Conservation (phyloP, 1,140 invertebrate species). For the Hylaeus volcanicus region DNA sequence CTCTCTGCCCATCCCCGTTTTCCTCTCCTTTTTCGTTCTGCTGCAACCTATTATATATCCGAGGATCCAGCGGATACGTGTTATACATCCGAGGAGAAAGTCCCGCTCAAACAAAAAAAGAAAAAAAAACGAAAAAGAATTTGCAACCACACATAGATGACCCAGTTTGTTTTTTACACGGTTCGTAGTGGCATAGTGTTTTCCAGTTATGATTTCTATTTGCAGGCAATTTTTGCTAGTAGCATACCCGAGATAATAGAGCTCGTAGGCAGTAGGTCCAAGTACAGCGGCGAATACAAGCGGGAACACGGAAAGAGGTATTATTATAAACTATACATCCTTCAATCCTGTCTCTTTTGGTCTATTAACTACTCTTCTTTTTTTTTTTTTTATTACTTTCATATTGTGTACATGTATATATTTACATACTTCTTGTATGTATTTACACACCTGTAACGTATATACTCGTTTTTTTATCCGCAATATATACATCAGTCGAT, state of each 20-base stretch:
- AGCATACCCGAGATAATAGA: conserved; percentile 99
- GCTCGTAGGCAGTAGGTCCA: conserved; percentile 98
- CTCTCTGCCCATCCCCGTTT: not conserved
- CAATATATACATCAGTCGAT: not conserved
- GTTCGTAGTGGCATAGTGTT: conserved; percentile 70
- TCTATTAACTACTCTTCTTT: conserved; percentile 39
- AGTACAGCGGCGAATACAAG: conserved; percentile 98
- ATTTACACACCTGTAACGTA: conserved; percentile 34
- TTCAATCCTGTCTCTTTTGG: conserved; percentile 54
- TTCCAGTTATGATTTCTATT: conserved; percentile 80
- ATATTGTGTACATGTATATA: conserved; percentile 56
- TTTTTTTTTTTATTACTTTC: conserved; percentile 43
- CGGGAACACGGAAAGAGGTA: conserved; percentile 99
- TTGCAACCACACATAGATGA: conserved; percentile 64
- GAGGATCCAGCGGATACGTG: conserved; percentile 30
- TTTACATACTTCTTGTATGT: conserved; percentile 39
- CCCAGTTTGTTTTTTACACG: conserved; percentile 62
- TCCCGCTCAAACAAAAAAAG: conserved; percentile 32
- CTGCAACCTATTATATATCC: conserved; percentile 22
- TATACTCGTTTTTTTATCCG: not conserved
- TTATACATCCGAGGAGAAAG: conserved; percentile 30
- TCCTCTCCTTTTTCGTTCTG: conserved; percentile 1
- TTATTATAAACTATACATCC: conserved; percentile 70
- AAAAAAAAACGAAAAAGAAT: not conserved
- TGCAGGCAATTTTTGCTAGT: conserved; percentile 98